Evolutionary conservation across 2,888 invertebrate genomes (phyloP).

Genomic region (Eupithecia pulchellata): DNA sequence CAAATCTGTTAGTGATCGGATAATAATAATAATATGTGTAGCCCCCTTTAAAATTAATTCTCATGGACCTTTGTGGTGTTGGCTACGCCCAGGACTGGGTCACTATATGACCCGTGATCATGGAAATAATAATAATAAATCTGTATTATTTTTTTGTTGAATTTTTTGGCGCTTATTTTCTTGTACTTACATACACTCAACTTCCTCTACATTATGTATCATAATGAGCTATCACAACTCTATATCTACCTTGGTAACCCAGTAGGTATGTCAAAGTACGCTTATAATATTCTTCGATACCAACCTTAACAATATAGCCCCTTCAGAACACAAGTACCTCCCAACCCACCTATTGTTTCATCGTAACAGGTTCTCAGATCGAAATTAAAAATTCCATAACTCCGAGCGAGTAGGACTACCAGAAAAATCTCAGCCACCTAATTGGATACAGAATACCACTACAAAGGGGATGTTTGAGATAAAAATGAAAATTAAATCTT

Average conservation of each 20-base stretch:
- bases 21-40: too few relatives aligned
- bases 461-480: conserved; percentile 86
- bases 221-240: neutral
- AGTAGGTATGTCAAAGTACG: neutral
- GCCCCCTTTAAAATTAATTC: too few relatives aligned
- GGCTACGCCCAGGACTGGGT: too few relatives aligned
- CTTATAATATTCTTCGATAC: neutral
- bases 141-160: too few relatives aligned
- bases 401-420: conserved; percentile 68
- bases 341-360: conserved; percentile 26
- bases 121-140: too few relatives aligned
- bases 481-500: conserved; percentile 87
- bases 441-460: conserved; percentile 84
- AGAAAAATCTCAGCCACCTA: conserved; percentile 82
- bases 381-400: conserved; percentile 84
- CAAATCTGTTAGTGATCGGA: too few relatives aligned
- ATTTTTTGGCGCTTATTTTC: too few relatives aligned
- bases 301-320: neutral
- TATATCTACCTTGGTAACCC: neutral
- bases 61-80: too few relatives aligned
- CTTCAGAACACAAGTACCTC: neutral
- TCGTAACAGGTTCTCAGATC: conserved; percentile 47
- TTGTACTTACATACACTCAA: too few relatives aligned
- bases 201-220: too few relatives aligned
- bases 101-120: too few relatives aligned